Evolutionary conservation across 2,797 vertebrate genomes (phyloP).

Genomic region (Poecilia picta): DNA sequence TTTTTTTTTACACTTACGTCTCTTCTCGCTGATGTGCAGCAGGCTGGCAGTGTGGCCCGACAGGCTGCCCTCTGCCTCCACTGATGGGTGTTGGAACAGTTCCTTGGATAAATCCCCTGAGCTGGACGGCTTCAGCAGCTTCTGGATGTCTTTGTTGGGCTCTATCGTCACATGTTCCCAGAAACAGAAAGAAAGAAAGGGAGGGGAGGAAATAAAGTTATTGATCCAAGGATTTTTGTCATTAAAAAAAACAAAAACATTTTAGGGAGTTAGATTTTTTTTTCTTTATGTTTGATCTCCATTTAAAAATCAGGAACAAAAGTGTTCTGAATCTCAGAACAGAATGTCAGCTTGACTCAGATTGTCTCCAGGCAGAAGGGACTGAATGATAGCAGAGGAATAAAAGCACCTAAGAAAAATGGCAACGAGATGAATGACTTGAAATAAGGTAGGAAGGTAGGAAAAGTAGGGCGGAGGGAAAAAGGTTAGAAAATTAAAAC

Average conservation of each 20-base stretch:
- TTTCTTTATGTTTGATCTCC: background rate
- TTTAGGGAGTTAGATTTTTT: background rate
- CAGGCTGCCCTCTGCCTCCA: constrained; percentile 82
- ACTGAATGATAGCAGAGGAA: background rate
- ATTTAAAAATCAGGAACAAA: constrained; percentile 1
- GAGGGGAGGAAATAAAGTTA: background rate
- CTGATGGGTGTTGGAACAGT: constrained; percentile 66
- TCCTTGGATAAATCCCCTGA: constrained; percentile 80
- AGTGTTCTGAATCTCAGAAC: background rate
- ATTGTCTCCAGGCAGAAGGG: background rate
- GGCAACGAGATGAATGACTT: background rate
- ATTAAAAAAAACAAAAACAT: background rate
- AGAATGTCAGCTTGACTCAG: background rate
- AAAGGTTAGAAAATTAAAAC: background rate
- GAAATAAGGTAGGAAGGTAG: background rate
- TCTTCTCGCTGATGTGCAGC: constrained; percentile 91
- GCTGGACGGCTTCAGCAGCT: constrained; percentile 78
- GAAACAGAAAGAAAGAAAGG: background rate
- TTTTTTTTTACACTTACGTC: constrained; percentile 86
- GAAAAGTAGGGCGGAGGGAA: background rate
- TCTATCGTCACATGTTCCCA: constrained; percentile 73
- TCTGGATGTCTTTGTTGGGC: constrained; percentile 82
- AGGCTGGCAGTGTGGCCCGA: constrained; percentile 86
- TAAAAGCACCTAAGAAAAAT: background rate
- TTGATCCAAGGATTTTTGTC: background rate